Conservation (phyloP, 2,888 invertebrate genomes). For the Apoderus coryli region DNA sequence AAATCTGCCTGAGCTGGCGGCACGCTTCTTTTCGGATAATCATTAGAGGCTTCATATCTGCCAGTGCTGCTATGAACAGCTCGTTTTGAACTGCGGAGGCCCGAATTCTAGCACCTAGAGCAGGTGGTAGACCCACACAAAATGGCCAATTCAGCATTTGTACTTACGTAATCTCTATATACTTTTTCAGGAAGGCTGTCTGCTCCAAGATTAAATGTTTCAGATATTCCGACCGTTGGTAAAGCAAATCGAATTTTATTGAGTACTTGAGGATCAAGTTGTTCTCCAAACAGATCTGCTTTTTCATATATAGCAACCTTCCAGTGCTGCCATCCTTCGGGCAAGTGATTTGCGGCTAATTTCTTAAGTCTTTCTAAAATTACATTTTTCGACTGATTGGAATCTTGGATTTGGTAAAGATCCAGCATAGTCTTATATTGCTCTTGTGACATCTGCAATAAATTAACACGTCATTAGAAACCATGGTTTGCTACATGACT, state of each 20-base stretch:
- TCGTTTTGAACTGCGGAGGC: slow-evolving; percentile 6
- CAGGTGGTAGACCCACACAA: slow-evolving; percentile 14
- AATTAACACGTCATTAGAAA: no score
- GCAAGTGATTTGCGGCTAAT: slow-evolving; percentile 3
- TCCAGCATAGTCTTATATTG: no score
- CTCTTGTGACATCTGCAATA: no score
- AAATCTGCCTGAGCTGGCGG: slow-evolving; percentile 6
- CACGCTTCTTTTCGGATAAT: slow-evolving; percentile 4
- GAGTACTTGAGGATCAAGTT: slow-evolving; percentile 6
- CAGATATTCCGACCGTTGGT: slow-evolving; percentile 5
- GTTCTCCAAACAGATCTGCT: neutral
- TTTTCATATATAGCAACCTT: slow-evolving; percentile 4
- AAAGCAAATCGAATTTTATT: no score
- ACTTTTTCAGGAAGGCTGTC: slow-evolving; percentile 12
- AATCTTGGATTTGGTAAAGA: no score
- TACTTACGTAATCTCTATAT: slow-evolving; percentile 16
- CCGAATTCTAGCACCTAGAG: slow-evolving; percentile 13
- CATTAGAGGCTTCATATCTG: slow-evolving; percentile 7
- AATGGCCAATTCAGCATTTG: slow-evolving; percentile 17
- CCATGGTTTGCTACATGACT: no score
- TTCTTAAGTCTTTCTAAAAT: slow-evolving; percentile 6
- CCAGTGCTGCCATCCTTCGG: slow-evolving; percentile 5
- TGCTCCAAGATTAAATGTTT: slow-evolving; percentile 5
- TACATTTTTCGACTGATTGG: neutral
- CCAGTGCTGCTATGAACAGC: slow-evolving; percentile 4